Evolutionary conservation across 2,888 invertebrate genomes (phyloP), one percentile per base, ranked within the genome.

Genomic region (Silvanus unidentatus): DNA sequence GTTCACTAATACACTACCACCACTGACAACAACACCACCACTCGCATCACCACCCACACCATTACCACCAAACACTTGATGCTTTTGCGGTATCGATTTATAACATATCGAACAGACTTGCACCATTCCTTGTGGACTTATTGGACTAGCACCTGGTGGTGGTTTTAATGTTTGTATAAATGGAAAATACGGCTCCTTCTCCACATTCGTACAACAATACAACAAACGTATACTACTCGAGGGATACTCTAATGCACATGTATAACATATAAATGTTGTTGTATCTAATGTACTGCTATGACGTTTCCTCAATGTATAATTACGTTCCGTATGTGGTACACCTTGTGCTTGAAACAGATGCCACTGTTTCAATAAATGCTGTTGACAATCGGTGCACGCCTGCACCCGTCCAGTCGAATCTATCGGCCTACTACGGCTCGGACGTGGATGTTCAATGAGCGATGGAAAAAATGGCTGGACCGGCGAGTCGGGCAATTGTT

Each of bases 121-220:
- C 55, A 89, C 89, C 83, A 88, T 86, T 73, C 90, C 93, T 75
- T 91, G 88, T 47, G 88, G 87, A 73, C 88, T 90, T 59, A 94
- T 87, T 30, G 92, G 89, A 73, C 88, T 87, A 63, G 93, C 88
- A 61, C 91, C 91, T 42, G 83, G 81, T 53, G 87, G 88, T 47
- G 88, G 82, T 71, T 84, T 84, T 63, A 91, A 74, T 59, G 82
- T 80, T 64, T 85, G 85, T 48, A 95, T 86, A 71, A 91, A 91
- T 10, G 94, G 91, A 74, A 89, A 94, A 72, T 87, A 93, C 42
- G 92, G 88, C 71, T 94, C 92, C 46, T 86, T 77, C 65, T 90
- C 90, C 0, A 85, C 82, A 72, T 90, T 89, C 42, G 86, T 80
- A 66, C 86, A 85, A 73, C 89, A 89, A 72, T 90, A 91, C 45